A percentile compares a stretch with the other conserved stretches of the same genome.
These are phyloP conservation scores for Tipula vernalis DNA, from an alignment of 2,888 invertebrate genomes.

Conservation along the genomic window DNA sequence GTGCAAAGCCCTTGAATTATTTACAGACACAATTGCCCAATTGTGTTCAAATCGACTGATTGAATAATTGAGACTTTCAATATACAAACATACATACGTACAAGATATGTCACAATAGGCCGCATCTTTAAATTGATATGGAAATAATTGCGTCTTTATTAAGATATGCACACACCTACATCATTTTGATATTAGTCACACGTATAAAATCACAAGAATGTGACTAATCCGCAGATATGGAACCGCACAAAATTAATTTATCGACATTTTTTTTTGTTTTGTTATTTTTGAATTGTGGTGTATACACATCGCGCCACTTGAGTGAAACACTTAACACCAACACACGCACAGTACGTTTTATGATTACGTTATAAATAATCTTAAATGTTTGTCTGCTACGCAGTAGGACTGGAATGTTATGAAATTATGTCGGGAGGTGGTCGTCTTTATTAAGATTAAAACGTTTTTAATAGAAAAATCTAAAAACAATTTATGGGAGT, in stretches of 20 bases:
- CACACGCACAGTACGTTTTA: neutral
- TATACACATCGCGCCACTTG: neutral
- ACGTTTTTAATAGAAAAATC: neutral
- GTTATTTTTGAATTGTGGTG: neutral
- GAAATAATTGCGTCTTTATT: neutral
- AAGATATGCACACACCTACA: neutral
- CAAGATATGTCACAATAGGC: neutral
- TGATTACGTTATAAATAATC: neutral
- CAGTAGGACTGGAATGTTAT: neutral
- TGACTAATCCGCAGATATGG: neutral
- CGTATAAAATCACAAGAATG: neutral
- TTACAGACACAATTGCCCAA: neutral
- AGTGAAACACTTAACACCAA: neutral
- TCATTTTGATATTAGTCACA: neutral
- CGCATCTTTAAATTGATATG: neutral
- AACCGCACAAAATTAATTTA: neutral
- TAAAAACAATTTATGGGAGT: neutral
- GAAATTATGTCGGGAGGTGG: neutral
- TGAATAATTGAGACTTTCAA: neutral
- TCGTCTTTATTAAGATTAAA: neutral
- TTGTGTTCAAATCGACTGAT: neutral
- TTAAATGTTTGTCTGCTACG: neutral
- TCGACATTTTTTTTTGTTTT: neutral
- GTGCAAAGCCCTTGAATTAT: neutral
- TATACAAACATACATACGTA: neutral